Evolutionary conservation across 2,113 vertebrate genomes (phyloP), one percentile per base, ranked within the genome.

Genomic region (Gymnocephalus cernua): DNA sequence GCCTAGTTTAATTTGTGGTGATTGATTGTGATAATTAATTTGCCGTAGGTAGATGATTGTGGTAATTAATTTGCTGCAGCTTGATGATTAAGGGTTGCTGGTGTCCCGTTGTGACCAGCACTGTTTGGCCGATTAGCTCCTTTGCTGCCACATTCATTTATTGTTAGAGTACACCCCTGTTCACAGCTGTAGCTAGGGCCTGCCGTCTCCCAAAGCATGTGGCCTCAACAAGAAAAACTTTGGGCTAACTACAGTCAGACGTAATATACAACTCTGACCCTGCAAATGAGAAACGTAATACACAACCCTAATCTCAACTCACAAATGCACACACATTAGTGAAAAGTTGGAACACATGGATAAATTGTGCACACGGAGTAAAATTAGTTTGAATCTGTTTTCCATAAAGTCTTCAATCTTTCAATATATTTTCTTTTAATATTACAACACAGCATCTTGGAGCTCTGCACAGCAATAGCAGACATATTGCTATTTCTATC

Each of bases 1-100:
- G 77, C 84, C 84, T 77, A 62, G 74, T 87, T 89, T 91, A 91
- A 94, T 94, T 84, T 93, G 90, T 74, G 88, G 84, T 93, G 88
- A 94, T 93, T 94, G 93, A 94, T 93, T 93, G 88, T 91, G 89
- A 92, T 93, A 93, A 94, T 94, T 93, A 93, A 92, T 94, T 93
- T 93, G 85, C 92, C 78, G 89, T 92, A 90, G 92, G 86, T 91
- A 86, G 93, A 93, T 92, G 91, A 94, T 89, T 92, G 88, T 91
- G 86, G 94, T 93, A 93, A 94, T 94, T 93, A 92, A 93, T 94
- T 93, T 91, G 89, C 90, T 89, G 83, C 84, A 84, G 92, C 87
- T 84, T 77, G 86, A 93, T 93, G 91, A 94, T 93, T 92, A 93
- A 90, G 85, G 91, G 86, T 89, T 89, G 84, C 87, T 83, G 83